Evolutionary conservation across 2,797 vertebrate genomes (phyloP).

Genomic region (Karalla daura): DNA sequence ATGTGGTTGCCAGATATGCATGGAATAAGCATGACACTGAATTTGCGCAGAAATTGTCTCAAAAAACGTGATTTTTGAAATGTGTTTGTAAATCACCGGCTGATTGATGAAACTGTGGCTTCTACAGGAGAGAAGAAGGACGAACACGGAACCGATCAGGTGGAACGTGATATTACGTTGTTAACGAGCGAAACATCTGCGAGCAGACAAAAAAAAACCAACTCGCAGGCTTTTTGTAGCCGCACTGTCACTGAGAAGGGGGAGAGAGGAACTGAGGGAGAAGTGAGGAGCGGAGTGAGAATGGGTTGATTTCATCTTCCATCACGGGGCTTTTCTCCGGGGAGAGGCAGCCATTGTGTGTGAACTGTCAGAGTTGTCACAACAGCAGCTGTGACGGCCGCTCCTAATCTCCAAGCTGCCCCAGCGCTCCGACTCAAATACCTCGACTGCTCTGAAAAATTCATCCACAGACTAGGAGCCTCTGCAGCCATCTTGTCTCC

Average conservation of each 20-base stretch:
- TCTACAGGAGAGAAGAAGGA: too few species aligned
- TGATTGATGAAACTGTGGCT: too few species aligned
- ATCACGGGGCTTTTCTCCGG: constrained; percentile 59
- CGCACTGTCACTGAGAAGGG: constrained; percentile 40
- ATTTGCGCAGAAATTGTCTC: too few species aligned
- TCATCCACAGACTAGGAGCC: constrained; percentile 18
- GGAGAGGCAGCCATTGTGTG: constrained; percentile 65
- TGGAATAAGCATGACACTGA: too few species aligned
- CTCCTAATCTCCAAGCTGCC: constrained; percentile 58
- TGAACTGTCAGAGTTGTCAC: constrained; percentile 72
- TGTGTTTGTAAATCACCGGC: too few species aligned
- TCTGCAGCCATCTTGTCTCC: constrained; percentile 36
- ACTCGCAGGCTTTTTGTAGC: constrained; percentile 18
- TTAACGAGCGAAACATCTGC: constrained; percentile 38
- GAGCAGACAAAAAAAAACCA: constrained; percentile 16
- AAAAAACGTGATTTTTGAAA: too few species aligned
- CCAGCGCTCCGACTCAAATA: constrained; percentile 50
- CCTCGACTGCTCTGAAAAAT: constrained; percentile 46
- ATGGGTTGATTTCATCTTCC: constrained; percentile 68
- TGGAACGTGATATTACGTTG: constrained; percentile 5
- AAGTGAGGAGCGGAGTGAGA: constrained; percentile 55
- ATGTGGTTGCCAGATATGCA: too few species aligned
- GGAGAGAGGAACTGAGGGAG: constrained; percentile 34
- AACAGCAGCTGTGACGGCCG: constrained; percentile 70
- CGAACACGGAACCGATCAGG: constrained; percentile 14